Evolutionary conservation across 1,140 invertebrate species (phyloP).

Genomic region (Geopemphigus sp.): DNA sequence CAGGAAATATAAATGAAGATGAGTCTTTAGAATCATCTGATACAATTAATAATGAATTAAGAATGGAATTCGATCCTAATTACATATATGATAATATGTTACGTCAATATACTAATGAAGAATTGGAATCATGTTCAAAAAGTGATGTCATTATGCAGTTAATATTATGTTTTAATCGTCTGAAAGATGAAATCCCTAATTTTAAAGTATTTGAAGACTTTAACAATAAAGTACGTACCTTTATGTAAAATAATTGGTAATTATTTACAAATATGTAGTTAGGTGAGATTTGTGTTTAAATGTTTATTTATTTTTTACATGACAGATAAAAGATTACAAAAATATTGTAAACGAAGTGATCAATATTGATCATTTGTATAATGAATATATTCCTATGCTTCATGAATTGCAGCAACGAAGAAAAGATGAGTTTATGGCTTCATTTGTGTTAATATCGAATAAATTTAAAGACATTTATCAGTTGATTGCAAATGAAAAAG

Average conservation of each 20-base stretch:
- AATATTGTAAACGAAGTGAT: constrained; percentile 77
- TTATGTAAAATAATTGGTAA: not conserved
- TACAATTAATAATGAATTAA: constrained; percentile 52
- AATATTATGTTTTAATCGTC: constrained; percentile 56
- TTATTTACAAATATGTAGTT: not conserved
- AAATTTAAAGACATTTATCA: constrained; percentile 96
- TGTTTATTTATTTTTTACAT: constrained; percentile 47
- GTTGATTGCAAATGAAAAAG: constrained; percentile 97
- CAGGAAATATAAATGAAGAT: constrained; percentile 59
- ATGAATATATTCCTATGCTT: too few species aligned
- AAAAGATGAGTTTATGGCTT: constrained; percentile 81
- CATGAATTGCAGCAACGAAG: constrained; percentile 70
- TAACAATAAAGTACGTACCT: constrained; percentile 58
- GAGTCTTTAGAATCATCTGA: constrained; percentile 58
- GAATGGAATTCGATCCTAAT: constrained; percentile 53
- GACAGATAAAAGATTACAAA: constrained; percentile 70
- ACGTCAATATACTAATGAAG: constrained; percentile 65
- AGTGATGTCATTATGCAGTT: constrained; percentile 57
- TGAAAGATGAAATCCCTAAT: constrained; percentile 74
- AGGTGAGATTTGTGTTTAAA: constrained; percentile 6
- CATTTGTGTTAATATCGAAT: constrained; percentile 84
- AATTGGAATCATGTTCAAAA: constrained; percentile 66
- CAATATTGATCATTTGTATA: constrained; percentile 69
- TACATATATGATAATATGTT: constrained; percentile 56
- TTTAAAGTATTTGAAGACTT: constrained; percentile 75